phyloP scores from a whole-genome alignment of 2,113 vertebrate species.

The Pygoscelis adeliae region DNA sequence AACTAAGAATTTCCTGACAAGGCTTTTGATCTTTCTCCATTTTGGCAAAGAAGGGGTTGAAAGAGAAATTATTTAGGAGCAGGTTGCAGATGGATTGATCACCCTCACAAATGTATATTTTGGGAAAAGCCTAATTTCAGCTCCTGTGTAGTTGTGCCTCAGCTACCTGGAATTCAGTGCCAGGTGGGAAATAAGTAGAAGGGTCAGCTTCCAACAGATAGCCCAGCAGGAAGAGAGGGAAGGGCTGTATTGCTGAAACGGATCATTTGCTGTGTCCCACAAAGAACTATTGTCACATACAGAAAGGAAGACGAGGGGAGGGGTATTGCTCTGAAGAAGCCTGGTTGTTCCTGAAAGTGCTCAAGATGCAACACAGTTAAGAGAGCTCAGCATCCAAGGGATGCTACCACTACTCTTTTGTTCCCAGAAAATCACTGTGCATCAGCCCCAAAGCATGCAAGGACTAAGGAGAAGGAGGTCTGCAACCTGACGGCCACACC shows the following conservation, averaged over 20 bases:
- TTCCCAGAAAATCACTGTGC: neutral
- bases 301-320: neutral
- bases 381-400: neutral
- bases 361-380: neutral
- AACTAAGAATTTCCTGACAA: neutral
- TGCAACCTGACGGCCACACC: neutral
- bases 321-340: neutral
- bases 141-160: neutral
- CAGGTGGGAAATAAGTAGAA: neutral
- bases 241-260: neutral
- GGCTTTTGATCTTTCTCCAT: accelerated
- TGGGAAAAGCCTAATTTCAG: neutral
- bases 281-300: neutral
- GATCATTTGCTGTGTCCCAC: neutral
- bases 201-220: neutral
- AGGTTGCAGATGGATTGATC: neutral
- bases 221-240: neutral
- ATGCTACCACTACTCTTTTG: neutral
- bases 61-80: neutral
- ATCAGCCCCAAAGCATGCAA: neutral
- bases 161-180: neutral
- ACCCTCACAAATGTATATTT: neutral
- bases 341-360: neutral
- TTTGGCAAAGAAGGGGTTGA: neutral
- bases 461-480: neutral